Evolutionary conservation across 2,113 vertebrate genomes (phyloP), one percentile per base, ranked within the genome.

Genomic region (Brachionichthys hirsutus): DNA sequence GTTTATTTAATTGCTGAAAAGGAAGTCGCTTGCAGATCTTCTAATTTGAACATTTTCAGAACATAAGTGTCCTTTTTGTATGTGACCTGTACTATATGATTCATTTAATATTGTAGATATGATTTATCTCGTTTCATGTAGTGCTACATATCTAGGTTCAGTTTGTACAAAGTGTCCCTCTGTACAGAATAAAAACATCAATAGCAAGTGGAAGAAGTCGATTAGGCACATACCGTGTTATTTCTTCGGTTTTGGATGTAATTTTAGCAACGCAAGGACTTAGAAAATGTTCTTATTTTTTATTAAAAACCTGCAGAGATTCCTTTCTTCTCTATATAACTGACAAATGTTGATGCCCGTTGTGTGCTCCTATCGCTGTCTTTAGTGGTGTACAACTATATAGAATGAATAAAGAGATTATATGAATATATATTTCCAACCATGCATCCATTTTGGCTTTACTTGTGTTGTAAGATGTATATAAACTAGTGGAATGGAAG

Each of bases 31-130:
- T 77, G 82, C 81, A 84, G 78, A 73, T 79, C 74, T 84, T 80
- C 77, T 86, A 76, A 83, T 87, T 90, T 88, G 84, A 87, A 85
- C 75, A 88, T 93, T 92, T 88, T 88, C 88, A 89, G 78, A 92
- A 87, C 78, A 84, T 93, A 94, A 94, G 94, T 95, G 94, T 97
- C 94, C 94, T 94, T 94, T n/a, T 94, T 93, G 93, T 93, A 94
- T 95, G 93, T 94, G 93, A 96, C 91, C 91, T 94, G 93, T 95
- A 92, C 85, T 88, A 91, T 91, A 91, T 90, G 91, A 93, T 93
- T 96, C 92, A 94, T 94, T 95, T 95, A 94, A 93, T 95, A 95
- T 93, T 97, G 96, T 97, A 97, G 92, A 98, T 95, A 98, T 94
- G 93, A 94, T 94, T 94, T 98, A 94, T 92, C 90, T 97, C 94